Evolutionary conservation across 2,888 invertebrate species (phyloP).

Genomic region (Lycophotia porphyrea): DNA sequence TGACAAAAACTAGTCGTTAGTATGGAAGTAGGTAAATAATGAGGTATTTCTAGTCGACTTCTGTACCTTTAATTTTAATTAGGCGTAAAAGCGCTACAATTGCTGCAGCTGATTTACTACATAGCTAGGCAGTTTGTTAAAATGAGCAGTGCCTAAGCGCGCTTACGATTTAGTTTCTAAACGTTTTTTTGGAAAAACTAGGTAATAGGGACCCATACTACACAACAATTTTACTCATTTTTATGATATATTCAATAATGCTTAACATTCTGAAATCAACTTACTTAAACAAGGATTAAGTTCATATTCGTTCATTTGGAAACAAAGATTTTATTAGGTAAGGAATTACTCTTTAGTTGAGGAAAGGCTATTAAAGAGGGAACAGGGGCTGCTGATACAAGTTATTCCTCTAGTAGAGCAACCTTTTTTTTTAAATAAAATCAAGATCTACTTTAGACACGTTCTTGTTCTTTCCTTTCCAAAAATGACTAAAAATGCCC

Average conservation of each 20-base stretch:
- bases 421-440: too few species aligned
- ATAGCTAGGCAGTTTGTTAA: background rate
- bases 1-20: background rate
- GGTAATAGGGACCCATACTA: background rate
- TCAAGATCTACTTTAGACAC: too few species aligned
- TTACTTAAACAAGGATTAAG: too few species aligned
- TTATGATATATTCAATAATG: background rate
- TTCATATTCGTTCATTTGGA: too few species aligned
- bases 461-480: too few species aligned
- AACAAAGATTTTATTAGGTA: too few species aligned
- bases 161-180: background rate
- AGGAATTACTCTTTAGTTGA: too few species aligned
- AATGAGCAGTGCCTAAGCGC: background rate
- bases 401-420: too few species aligned
- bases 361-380: background rate
- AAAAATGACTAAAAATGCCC: too few species aligned
- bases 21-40: background rate
- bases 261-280: too few species aligned
- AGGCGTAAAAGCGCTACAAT: background rate
- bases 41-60: background rate
- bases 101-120: background rate
- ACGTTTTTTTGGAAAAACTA: background rate
- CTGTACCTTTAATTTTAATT: background rate
- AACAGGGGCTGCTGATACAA: too few species aligned
- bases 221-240: background rate